phyloP scores from a whole-genome alignment of 2,797 vertebrate genomes.

The Eremophila alpestris region DNA sequence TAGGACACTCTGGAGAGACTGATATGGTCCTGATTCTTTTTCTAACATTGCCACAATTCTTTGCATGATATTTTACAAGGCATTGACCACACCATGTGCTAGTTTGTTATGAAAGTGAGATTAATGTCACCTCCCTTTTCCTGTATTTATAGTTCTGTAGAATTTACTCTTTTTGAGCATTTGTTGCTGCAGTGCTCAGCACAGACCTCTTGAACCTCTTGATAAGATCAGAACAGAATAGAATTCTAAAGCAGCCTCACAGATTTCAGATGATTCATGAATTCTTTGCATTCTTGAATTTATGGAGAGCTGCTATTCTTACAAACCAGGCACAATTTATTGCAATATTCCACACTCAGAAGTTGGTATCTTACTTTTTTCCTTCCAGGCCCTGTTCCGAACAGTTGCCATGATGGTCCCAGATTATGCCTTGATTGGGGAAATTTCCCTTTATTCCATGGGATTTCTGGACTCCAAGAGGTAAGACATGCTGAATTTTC shows the following conservation, averaged over 20 bases:
- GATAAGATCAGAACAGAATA: background rate
- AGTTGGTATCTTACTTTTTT: background rate
- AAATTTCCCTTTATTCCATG: constrained; percentile 96
- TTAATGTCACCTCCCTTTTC: background rate
- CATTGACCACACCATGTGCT: background rate
- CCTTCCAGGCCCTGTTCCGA: constrained; percentile 87
- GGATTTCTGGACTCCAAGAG: constrained; percentile 93
- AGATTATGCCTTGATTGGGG: constrained; percentile 93
- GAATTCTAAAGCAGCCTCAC: background rate
- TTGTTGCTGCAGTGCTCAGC: background rate
- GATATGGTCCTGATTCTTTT: background rate
- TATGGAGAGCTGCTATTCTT: background rate
- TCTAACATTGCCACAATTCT: background rate
- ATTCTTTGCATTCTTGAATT: background rate
- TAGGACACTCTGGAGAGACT: background rate
- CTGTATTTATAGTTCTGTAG: background rate
- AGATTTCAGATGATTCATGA: background rate
- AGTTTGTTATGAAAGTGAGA: background rate
- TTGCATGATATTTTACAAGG: background rate
- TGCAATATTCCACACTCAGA: background rate
- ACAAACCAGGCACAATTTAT: background rate
- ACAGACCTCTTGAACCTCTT: background rate
- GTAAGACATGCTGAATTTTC: constrained; percentile 67
- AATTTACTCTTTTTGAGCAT: background rate
- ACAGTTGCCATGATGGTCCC: constrained; percentile 98